Base-by-base conservation (phyloP, 1,140 invertebrate genomes). In the Carposina sasakii region DNA sequence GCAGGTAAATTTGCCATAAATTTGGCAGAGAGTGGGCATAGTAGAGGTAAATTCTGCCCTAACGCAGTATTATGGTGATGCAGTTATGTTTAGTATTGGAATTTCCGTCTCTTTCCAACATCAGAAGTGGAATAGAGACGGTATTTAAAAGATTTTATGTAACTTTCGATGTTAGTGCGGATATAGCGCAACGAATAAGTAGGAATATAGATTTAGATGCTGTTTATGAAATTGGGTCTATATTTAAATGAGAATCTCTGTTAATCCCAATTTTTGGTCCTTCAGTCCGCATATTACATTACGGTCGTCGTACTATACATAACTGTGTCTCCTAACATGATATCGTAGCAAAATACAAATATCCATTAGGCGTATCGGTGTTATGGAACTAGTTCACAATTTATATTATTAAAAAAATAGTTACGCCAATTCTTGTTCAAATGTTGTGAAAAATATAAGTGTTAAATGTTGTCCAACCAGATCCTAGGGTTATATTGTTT, bases 361-460 rank as follows among this genome's bases (percentile, higher is more conserved):
- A 73, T 63, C 68, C 60, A 64, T 74, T 79, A 76, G 75, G 58
- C 71, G 71, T 81, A 70, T 79, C 62, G 69, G 66, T 79, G 74
- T 79, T 71, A 59, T 68, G 56, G 68, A 57, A 66, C 64, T 79
- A 78, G 76, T 77, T 74, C 67, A 76, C 67, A 60, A 63, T 39
- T 20, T 39, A 10, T 21, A n/a, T 21, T 13, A 39, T 39, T 8
- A 48, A 52, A 63, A 48, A 54, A 51, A 45, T 58, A 65, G 57
- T 63, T 59, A 63, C 43, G 77, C 70, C 70, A 76, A 71, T 52
- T 75, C 58, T 71, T 65, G 74, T 77, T 75, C 67, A 72, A 69
- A 69, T 71, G 70, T 78, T 73, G 70, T 76, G 76, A 73, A 71
- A n/a, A n/a, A 58, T 63, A 65, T 67, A 58, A 71, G 52, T 78